Conservation (phyloP, 1,140 invertebrate genomes). For the Saccostrea echinata region DNA sequence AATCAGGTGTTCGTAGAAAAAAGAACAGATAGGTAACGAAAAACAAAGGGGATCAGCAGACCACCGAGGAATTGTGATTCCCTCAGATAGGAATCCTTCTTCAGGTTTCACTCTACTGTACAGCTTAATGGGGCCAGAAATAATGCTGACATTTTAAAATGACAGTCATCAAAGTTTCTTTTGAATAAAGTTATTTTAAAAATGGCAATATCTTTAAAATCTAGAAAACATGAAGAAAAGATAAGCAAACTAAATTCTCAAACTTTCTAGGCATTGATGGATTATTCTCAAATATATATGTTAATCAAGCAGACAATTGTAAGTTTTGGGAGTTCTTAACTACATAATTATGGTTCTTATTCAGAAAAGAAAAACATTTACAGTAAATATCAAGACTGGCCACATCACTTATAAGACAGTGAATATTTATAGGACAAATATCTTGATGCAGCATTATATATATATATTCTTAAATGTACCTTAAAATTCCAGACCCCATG, state of each 20-base stretch:
- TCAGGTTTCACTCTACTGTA: background rate
- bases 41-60: background rate
- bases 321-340: too few species aligned
- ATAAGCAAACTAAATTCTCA: background rate
- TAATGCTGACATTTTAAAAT: background rate
- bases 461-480: background rate
- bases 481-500: background rate
- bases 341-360: too few species aligned
- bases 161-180: background rate
- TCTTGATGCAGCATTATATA: background rate
- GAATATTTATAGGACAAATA: too few species aligned
- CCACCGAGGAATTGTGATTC: background rate
- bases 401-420: background rate
- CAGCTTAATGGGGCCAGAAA: background rate
- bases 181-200: background rate
- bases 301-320: background rate
- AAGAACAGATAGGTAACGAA: background rate
- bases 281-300: background rate
- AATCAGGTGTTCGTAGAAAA: background rate
- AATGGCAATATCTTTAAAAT: conserved; percentile 4
- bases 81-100: background rate
- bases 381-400: too few species aligned
- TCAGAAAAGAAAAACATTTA: too few species aligned
- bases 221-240: background rate
- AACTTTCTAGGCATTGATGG: background rate